Evolutionary conservation across 2,797 vertebrate species (phyloP).

Genomic region (Etheostoma nigrum): DNA sequence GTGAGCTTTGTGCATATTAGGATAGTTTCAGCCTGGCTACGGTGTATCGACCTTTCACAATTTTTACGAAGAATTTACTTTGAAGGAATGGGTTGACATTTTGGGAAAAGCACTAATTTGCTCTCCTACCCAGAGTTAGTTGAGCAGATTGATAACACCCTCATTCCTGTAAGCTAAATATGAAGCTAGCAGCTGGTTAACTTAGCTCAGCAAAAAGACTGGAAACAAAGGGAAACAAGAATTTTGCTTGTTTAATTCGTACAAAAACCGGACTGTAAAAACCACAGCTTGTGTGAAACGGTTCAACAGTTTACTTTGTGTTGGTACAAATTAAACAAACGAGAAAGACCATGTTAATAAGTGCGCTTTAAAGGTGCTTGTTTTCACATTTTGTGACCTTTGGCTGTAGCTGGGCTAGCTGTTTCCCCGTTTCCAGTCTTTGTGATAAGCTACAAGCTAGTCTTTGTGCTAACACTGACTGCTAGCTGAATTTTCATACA

Average conservation of each 20-base stretch:
- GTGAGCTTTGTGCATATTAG: conserved; percentile 19
- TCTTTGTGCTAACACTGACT: too few species aligned
- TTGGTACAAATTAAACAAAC: too few species aligned
- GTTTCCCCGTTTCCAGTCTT: too few species aligned
- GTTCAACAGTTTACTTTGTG: too few species aligned
- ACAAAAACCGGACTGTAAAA: too few species aligned
- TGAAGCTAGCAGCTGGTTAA: not conserved
- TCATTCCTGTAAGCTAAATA: not conserved
- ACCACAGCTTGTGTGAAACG: too few species aligned
- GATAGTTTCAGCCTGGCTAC: conserved; percentile 5
- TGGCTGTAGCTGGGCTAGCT: too few species aligned
- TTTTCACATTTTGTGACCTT: too few species aligned
- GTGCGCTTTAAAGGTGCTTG: too few species aligned
- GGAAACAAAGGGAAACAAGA: not conserved
- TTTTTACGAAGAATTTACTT: conserved; percentile 5
- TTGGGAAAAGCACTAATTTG: not conserved
- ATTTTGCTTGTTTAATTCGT: not conserved
- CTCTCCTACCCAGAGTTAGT: not conserved
- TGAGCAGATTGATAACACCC: not conserved
- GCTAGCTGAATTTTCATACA: too few species aligned
- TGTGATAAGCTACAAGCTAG: too few species aligned
- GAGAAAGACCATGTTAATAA: too few species aligned
- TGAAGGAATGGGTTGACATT: not conserved
- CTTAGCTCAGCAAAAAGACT: not conserved
- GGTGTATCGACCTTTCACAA: conserved; percentile 35